Conservation (phyloP, 1,140 invertebrate genomes). For the Bombus affinis region DNA sequence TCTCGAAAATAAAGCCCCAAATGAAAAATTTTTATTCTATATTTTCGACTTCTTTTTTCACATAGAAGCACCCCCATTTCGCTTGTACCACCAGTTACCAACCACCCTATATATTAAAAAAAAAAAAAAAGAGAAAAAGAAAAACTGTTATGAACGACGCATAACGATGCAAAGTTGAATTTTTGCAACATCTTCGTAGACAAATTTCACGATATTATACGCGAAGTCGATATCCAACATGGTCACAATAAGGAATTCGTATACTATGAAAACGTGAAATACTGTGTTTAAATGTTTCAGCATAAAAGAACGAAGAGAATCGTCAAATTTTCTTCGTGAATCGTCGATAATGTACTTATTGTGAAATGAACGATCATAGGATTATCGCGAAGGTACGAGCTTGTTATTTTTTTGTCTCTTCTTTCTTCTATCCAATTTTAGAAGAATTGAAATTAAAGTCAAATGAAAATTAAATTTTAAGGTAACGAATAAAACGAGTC, state of each 20-base stretch:
- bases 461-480: not conserved
- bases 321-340: not conserved
- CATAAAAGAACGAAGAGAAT: not conserved
- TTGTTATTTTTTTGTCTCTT: not conserved
- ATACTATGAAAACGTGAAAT: not conserved
- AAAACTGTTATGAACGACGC: not conserved
- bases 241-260: not conserved
- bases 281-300: conserved; percentile 30
- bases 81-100: no score
- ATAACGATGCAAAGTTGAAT: not conserved
- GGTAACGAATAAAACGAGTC: not conserved
- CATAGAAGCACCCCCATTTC: no score
- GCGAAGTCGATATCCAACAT: conserved; percentile 7
- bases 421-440: no score
- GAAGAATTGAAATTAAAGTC: not conserved
- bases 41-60: no score
- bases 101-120: no score
- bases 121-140: not conserved
- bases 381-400: not conserved
- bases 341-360: conserved; percentile 7
- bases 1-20: no score
- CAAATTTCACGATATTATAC: not conserved
- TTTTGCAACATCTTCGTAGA: not conserved
- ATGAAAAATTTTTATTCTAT: no score
- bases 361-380: not conserved